A percentile compares a stretch with the other conserved stretches of the same genome.
phyloP scores from a whole-genome alignment of 2,888 invertebrate genomes.

The Hanleya hanleyi region DNA sequence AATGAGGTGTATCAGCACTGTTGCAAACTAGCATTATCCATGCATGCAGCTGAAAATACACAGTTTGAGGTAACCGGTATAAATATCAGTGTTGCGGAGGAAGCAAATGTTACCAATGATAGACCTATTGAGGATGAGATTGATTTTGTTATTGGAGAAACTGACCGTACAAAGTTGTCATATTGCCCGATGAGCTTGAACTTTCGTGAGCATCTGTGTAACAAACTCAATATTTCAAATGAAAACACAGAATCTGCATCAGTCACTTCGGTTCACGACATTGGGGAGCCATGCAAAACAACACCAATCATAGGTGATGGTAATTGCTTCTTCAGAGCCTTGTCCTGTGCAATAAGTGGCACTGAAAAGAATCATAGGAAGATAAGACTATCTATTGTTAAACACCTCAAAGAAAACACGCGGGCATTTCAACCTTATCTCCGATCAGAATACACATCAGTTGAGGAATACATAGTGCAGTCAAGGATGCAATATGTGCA shows the following conservation, averaged over 20 bases:
- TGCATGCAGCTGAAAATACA: background rate
- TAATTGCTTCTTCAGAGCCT: slow-evolving; percentile 19
- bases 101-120: background rate
- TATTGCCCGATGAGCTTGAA: background rate
- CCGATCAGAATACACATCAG: background rate
- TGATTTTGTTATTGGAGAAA: background rate
- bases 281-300: background rate
- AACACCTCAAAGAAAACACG: slow-evolving; percentile 4
- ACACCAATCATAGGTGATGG: background rate
- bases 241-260: background rate
- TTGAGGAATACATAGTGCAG: slow-evolving; percentile 1
- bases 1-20: background rate
- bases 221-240: background rate
- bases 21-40: background rate
- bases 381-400: background rate
- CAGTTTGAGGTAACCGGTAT: background rate
- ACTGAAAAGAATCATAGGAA: background rate
- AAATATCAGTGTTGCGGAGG: background rate
- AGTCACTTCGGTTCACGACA: background rate
- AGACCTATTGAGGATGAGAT: background rate
- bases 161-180: background rate
- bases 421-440: background rate
- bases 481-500: background rate
- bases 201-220: background rate
- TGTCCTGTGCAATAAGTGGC: background rate